Percentiles rank a stretch among this genome's conserved stretches.
These are phyloP conservation scores for Lottia gigantea DNA, from an alignment of 2,888 invertebrate genomes.

Conservation along the genomic window DNA sequence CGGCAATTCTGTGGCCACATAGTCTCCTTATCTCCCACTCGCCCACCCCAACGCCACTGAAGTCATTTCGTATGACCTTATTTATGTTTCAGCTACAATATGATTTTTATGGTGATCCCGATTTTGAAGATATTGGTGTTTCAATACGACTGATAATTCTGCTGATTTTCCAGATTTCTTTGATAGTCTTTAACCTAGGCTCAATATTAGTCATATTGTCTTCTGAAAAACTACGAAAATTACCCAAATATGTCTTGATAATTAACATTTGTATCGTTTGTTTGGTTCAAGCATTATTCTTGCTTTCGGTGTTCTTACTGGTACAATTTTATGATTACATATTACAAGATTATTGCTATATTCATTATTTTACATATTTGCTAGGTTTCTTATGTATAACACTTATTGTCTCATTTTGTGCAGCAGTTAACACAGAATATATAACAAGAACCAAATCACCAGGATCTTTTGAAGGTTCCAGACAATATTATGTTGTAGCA, in stretches of 20 bases:
- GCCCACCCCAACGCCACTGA: too few species aligned
- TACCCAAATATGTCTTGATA: background rate
- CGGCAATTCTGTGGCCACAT: too few species aligned
- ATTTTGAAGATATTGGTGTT: too few species aligned
- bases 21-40: too few species aligned
- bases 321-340: background rate
- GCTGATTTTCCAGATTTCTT: background rate
- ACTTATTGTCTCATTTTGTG: background rate
- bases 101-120: too few species aligned
- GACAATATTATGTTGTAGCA: background rate
- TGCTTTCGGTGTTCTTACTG: background rate
- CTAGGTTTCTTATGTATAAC: background rate
- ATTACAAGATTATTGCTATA: background rate
- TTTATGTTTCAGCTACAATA: too few species aligned
- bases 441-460: background rate
- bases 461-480: background rate
- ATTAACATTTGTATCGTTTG: constrained; percentile 3
- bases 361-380: background rate
- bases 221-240: background rate
- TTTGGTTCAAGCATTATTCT: background rate
- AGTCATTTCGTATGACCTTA: too few species aligned
- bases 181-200: background rate
- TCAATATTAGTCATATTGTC: background rate
- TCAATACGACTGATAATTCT: background rate
- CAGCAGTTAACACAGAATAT: background rate